Conservation (phyloP, 2,113 vertebrate genomes). For the Pomatostomus ruficeps region DNA sequence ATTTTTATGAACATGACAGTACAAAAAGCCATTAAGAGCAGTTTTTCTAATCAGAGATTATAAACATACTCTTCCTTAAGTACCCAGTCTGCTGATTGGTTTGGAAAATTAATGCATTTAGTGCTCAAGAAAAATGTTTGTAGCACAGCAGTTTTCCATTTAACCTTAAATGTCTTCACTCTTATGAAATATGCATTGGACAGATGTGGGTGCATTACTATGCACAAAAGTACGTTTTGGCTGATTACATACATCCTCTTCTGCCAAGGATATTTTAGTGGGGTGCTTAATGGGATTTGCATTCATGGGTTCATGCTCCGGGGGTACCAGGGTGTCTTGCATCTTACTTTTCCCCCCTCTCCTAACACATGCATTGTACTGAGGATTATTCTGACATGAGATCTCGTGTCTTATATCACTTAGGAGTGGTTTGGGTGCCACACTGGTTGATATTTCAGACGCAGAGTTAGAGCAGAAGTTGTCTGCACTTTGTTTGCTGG, state of each 20-base stretch:
- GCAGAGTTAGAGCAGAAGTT: not conserved
- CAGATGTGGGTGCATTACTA: not conserved
- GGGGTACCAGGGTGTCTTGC: not conserved
- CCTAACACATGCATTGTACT: not conserved
- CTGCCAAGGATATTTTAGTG: not conserved
- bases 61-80: not conserved
- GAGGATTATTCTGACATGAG: not conserved
- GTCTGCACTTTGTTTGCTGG: not conserved
- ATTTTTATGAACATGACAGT: not conserved
- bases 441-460: not conserved
- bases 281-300: not conserved
- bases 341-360: accelerated
- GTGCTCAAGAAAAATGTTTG: not conserved
- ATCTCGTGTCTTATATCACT: not conserved
- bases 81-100: not conserved
- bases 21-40: not conserved
- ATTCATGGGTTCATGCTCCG: not conserved
- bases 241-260: not conserved
- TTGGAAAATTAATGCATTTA: not conserved
- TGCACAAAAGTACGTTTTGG: not conserved
- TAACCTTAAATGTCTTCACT: not conserved
- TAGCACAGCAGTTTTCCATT: not conserved
- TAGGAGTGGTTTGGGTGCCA: not conserved
- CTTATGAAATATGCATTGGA: constrained; percentile 10
- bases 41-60: not conserved